Evolutionary conservation across 1,140 invertebrate species (phyloP).

Genomic region (Drosophila bocqueti): DNA sequence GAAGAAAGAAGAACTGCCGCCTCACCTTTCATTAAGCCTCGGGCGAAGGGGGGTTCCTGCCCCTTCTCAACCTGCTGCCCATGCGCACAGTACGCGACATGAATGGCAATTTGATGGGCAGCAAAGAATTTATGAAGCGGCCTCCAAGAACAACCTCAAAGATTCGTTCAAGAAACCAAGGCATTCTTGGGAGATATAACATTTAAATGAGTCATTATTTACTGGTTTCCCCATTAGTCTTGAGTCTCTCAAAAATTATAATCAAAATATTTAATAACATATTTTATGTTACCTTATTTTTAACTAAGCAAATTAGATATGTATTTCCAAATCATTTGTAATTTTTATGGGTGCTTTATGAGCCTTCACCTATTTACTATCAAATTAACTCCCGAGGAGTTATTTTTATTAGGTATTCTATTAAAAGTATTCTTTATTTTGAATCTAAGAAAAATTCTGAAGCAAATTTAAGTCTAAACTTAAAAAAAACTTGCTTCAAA

Average conservation of each 20-base stretch:
- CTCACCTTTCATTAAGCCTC: background rate
- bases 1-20: conserved; percentile 43
- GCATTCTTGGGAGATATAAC: background rate
- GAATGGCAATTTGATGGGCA: conserved; percentile 41
- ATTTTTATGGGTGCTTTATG: background rate
- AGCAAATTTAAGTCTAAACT: background rate
- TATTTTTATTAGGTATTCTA: background rate
- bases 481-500: no score
- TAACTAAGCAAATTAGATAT: background rate
- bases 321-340: no score
- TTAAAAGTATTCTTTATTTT: background rate
- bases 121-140: conserved; percentile 44
- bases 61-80: conserved; percentile 31
- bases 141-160: conserved; percentile 27
- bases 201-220: conserved; percentile 29
- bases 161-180: conserved; percentile 12
- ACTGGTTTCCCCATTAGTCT: background rate
- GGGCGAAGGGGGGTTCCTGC: no score
- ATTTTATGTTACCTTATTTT: background rate
- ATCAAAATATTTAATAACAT: background rate
- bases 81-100: conserved; percentile 59
- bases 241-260: background rate
- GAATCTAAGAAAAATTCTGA: background rate
- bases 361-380: background rate
- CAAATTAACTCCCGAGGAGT: background rate